These are phyloP conservation scores for Eufriesea mexicana DNA, from an alignment of 1,140 invertebrate species.

Conservation along the genomic window DNA sequence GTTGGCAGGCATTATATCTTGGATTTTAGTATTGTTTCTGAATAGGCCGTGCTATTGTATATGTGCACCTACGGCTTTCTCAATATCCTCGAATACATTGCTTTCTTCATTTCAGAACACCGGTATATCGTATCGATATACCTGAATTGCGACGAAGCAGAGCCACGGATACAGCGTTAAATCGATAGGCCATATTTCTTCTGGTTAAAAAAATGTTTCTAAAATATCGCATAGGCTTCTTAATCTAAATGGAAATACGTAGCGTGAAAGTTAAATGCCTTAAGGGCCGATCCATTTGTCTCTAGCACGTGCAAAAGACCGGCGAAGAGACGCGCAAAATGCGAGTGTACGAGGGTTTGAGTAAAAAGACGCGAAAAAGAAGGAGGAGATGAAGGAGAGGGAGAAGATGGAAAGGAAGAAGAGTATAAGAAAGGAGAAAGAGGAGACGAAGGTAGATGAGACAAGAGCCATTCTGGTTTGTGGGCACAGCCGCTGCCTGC, in stretches of 20 bases:
- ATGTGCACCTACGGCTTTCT: not conserved
- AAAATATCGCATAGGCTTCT: conserved; percentile 36
- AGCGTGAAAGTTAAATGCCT: conserved; percentile 40
- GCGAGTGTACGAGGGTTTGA: conserved; percentile 39
- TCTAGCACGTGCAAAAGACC: conserved; percentile 51
- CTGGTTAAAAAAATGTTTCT: not conserved
- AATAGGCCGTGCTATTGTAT: conserved; percentile 11
- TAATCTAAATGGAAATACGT: conserved; percentile 53
- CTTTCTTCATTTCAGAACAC: not conserved
- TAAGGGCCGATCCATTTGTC: conserved; percentile 56
- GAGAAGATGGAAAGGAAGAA: not conserved
- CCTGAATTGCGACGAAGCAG: not conserved
- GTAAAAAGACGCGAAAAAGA: conserved; percentile 46
- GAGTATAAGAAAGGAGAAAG: conserved; percentile 57
- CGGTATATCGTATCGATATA: no score
- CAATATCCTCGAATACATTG: not conserved
- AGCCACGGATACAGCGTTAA: not conserved
- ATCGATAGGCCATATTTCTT: no score
- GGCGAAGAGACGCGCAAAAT: conserved; percentile 52
- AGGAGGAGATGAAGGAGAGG: conserved; percentile 8
- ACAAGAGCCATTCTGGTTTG: conserved; percentile 82
- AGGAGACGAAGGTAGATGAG: conserved; percentile 74
- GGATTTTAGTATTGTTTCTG: conserved; percentile 23
- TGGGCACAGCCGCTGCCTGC: conserved; percentile 81
- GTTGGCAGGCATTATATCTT: conserved; percentile 32